A percentile compares a stretch with the other conserved stretches of the same genome.
Conservation (phyloP, 2,113 vertebrate species). For the Nipponia nippon region DNA sequence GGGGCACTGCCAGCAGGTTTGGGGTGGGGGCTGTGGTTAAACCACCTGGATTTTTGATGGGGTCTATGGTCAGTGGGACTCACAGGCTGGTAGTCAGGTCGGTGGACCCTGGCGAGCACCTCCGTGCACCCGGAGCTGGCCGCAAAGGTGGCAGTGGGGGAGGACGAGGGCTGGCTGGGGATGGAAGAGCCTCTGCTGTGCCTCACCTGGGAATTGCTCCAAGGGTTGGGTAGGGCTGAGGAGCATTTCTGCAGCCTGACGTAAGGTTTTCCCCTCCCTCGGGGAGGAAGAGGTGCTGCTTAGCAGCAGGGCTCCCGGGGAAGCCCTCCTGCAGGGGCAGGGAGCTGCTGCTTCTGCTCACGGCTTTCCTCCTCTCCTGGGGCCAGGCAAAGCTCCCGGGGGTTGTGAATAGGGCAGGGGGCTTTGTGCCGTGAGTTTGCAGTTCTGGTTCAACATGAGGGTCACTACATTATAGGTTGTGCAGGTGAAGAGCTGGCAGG, state of each 20-base stretch:
- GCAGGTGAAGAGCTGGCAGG: not conserved
- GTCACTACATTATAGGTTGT: not conserved
- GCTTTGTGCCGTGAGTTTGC: not conserved
- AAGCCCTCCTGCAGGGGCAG: not conserved
- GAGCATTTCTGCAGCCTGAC: conserved; percentile 43
- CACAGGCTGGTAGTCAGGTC: fast-evolving
- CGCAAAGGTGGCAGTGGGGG: fast-evolving
- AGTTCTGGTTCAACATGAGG: not conserved
- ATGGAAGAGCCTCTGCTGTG: not conserved
- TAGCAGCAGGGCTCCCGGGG: not conserved
- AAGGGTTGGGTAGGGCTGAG: conserved; percentile 38
- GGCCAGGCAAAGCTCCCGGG: not conserved
- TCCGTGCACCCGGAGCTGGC: not conserved
- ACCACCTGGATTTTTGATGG: not conserved
- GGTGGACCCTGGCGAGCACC: too few relatives aligned
- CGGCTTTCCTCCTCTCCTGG: not conserved
- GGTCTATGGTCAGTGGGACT: not conserved
- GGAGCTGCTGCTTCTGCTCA: not conserved
- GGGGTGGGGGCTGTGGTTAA: not conserved
- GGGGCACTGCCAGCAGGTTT: fast-evolving
- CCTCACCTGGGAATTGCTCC: conserved; percentile 56
- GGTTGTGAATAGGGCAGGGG: not conserved
- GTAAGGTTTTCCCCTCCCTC: conserved; percentile 35
- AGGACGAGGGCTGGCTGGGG: not conserved
- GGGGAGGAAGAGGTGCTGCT: not conserved